Conservation (phyloP, 2,113 vertebrate species). For the Protomyctophum bolini region DNA sequence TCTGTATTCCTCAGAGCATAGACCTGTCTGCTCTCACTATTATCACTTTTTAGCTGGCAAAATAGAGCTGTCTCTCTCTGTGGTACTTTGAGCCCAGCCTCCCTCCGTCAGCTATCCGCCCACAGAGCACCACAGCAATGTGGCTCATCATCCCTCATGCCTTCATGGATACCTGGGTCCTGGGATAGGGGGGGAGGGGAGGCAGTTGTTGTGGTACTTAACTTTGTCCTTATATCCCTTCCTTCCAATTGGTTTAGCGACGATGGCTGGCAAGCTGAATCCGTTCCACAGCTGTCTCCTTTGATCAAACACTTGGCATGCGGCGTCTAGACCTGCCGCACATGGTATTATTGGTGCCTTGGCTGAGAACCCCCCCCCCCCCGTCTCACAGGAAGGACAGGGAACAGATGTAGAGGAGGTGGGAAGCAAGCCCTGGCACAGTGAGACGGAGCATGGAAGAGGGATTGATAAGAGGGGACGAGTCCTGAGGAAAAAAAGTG, state of each 20-base stretch:
- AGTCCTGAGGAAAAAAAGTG: constrained; percentile 15
- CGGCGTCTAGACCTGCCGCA: constrained; percentile 16
- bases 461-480: constrained; percentile 12
- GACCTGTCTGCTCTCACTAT: constrained; percentile 38
- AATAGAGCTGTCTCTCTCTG: background rate
- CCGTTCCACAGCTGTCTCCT: constrained; percentile 59
- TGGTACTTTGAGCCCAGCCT: background rate
- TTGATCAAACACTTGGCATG: constrained; percentile 70
- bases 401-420: constrained; percentile 61
- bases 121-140: background rate
- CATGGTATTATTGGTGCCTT: constrained; percentile 37
- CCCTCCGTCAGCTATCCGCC: constrained; percentile 29
- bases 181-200: no score
- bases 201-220: no score
- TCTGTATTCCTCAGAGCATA: constrained; percentile 7
- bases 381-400: constrained; percentile 44
- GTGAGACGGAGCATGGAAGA: constrained; percentile 23
- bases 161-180: no score
- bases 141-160: no score
- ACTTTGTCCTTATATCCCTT: background rate
- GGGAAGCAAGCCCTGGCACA: constrained; percentile 3
- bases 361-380: constrained; percentile 35
- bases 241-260: constrained; percentile 47
- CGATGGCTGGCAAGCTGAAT: constrained; percentile 34
- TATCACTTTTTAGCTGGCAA: constrained; percentile 23